Evolutionary conservation across 2,113 vertebrate species (phyloP).

Genomic region (Hippoglossus stenolepis): DNA sequence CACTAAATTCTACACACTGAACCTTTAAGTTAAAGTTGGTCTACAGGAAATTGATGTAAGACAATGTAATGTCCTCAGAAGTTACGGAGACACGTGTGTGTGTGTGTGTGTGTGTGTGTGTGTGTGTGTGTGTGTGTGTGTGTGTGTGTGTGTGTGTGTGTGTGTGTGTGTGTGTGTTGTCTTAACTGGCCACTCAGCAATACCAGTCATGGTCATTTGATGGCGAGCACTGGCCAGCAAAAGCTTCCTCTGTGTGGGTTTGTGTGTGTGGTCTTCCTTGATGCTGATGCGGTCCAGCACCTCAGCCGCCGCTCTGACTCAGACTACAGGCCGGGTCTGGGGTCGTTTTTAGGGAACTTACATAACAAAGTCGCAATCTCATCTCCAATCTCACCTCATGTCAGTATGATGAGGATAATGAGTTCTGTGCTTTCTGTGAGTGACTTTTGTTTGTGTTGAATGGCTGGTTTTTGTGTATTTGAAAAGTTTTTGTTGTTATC

Average conservation of each 20-base stretch:
- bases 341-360: slow-evolving; percentile 58
- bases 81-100: not conserved
- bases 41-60: no score
- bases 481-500: slow-evolving; percentile 64
- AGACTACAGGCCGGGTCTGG: slow-evolving; percentile 44
- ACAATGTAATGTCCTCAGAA: no score
- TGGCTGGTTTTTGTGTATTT: slow-evolving; percentile 45
- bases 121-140: no score
- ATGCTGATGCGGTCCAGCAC: slow-evolving; percentile 68
- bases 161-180: not conserved
- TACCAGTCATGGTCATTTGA: slow-evolving; percentile 72
- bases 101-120: not conserved
- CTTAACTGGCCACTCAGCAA: slow-evolving; percentile 52
- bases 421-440: slow-evolving; percentile 43
- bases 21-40: no score
- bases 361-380: slow-evolving; percentile 62
- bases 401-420: slow-evolving; percentile 49
- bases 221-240: slow-evolving; percentile 66
- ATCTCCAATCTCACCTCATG: slow-evolving; percentile 50
- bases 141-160: no score
- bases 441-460: slow-evolving; percentile 51
- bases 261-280: slow-evolving; percentile 67
- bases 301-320: slow-evolving; percentile 71
- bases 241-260: slow-evolving; percentile 53
- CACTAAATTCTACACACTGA: no score